Conservation (phyloP, 2,113 vertebrate species). For the Prochilodus magdalenae region DNA sequence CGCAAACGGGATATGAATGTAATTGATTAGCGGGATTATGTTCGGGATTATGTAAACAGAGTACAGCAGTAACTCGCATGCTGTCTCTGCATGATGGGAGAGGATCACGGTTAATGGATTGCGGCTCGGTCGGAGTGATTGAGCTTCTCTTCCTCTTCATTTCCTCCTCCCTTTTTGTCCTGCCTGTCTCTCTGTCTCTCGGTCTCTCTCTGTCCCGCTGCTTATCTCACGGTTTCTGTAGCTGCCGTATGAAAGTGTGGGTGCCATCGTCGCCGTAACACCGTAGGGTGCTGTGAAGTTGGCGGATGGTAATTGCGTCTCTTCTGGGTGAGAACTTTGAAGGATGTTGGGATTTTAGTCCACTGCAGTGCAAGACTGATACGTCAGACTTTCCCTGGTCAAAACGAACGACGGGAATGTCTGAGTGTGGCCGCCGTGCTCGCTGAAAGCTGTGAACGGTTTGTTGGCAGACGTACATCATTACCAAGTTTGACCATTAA, state of each 20-base stretch:
- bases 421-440: not conserved
- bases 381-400: not conserved
- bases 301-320: not conserved
- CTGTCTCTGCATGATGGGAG: constrained; percentile 19
- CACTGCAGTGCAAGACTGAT: too few relatives aligned
- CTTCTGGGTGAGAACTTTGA: not conserved
- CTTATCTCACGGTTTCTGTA: not conserved
- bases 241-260: not conserved
- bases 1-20: too few relatives aligned
- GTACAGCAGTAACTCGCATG: not conserved
- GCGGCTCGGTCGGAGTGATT: not conserved
- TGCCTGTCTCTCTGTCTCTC: not conserved
- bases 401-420: not conserved
- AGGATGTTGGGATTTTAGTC: not conserved
- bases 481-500: too few relatives aligned
- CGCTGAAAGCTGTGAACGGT: too few relatives aligned
- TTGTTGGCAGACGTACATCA: too few relatives aligned
- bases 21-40: too few relatives aligned
- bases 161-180: not conserved
- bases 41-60: too few relatives aligned
- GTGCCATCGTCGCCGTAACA: not conserved
- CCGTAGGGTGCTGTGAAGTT: not conserved
- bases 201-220: not conserved
- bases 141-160: not conserved
- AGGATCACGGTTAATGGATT: constrained; percentile 1